A percentile compares a stretch with the other conserved stretches of the same genome.
Evolutionary conservation across 2,113 vertebrate species (phyloP).

Genomic region (Cebus imitator): DNA sequence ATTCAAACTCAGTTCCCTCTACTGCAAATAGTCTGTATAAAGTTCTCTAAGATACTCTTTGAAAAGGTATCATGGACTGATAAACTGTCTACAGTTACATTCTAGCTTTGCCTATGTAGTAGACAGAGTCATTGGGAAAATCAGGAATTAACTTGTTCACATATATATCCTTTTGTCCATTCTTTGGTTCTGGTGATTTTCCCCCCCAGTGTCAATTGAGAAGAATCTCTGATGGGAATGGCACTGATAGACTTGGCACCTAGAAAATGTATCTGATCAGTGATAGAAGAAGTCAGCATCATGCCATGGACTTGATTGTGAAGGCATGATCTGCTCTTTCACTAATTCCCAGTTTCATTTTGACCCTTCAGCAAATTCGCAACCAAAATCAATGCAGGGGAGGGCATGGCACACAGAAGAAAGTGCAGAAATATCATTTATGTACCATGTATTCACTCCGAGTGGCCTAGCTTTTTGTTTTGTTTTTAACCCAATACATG

Average conservation of each 20-base stretch:
- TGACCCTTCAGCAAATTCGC: background rate
- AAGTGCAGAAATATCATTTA: background rate
- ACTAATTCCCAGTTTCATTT: background rate
- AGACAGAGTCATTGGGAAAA: background rate
- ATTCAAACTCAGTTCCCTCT: background rate
- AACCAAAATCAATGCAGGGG: background rate
- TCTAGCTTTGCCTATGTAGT: fast-evolving
- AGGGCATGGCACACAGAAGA: background rate
- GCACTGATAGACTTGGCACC: background rate
- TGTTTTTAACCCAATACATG: background rate
- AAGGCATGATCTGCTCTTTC: background rate
- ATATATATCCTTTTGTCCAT: background rate
- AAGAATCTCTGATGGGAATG: background rate
- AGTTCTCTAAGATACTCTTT: constrained; percentile 14
- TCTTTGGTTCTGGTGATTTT: background rate
- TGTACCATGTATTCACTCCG: background rate
- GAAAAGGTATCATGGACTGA: background rate
- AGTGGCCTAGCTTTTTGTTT: background rate
- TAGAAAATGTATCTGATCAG: background rate
- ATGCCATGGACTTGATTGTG: too few species aligned
- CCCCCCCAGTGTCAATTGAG: background rate
- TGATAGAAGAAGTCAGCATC: background rate
- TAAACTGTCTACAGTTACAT: background rate
- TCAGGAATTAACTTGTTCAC: background rate
- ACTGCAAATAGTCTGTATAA: background rate